Evolutionary conservation across 2,797 vertebrate species (phyloP).

Genomic region (Buceros bicornis): DNA sequence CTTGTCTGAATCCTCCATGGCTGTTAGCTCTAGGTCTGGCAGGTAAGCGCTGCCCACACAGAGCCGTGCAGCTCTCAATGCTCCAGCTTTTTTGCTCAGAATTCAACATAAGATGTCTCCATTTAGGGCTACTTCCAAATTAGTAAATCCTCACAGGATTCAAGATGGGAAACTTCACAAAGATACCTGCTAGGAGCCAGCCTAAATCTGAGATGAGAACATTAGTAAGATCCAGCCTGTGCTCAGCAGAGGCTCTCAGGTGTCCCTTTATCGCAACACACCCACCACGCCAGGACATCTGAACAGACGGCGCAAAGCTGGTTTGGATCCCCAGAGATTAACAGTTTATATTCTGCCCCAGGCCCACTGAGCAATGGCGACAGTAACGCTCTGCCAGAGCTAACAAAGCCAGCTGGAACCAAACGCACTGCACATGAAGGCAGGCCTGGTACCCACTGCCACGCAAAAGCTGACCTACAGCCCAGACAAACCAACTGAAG

Average conservation of each 20-base stretch:
- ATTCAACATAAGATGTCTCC: neutral
- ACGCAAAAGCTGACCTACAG: neutral
- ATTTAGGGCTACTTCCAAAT: neutral
- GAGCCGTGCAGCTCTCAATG: neutral
- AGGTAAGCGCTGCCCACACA: neutral
- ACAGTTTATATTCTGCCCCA: neutral
- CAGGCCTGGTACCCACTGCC: neutral
- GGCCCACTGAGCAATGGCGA: rapidly evolving
- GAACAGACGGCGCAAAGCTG: neutral
- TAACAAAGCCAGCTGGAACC: neutral
- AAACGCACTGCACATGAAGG: no score
- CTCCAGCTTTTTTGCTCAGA: neutral
- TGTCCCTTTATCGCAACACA: neutral
- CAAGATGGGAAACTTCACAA: neutral
- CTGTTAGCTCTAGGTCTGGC: neutral
- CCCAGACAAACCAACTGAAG: neutral
- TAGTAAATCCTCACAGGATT: neutral
- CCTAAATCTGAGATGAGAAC: neutral
- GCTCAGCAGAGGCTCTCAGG: neutral
- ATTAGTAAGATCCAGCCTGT: neutral
- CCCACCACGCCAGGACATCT: neutral
- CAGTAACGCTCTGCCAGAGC: neutral
- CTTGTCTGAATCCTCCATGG: neutral
- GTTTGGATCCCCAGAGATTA: neutral
- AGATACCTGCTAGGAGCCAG: neutral